phyloP scores from a whole-genome alignment of 2,888 invertebrate species.

The Cancer borealis region DNA sequence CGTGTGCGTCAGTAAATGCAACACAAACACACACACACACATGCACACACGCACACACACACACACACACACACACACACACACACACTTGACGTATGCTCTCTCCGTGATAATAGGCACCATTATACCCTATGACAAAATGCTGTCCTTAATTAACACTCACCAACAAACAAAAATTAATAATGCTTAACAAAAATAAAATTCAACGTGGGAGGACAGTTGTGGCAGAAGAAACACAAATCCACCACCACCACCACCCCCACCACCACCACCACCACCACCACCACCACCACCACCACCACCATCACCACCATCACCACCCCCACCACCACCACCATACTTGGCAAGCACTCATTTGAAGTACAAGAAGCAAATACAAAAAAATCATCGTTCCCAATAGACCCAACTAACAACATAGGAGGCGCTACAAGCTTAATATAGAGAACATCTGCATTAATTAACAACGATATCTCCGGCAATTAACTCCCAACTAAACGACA shows the following conservation, averaged over 20 bases:
- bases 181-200: background rate
- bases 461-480: background rate
- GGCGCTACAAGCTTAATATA: background rate
- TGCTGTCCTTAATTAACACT: background rate
- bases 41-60: background rate
- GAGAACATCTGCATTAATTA: background rate
- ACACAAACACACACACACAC: background rate
- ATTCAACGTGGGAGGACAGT: background rate
- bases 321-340: background rate
- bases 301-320: background rate
- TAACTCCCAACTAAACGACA: background rate
- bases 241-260: background rate
- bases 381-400: background rate
- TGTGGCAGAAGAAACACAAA: background rate
- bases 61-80: constrained; percentile 42
- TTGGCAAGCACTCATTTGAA: background rate
- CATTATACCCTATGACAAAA: background rate
- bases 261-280: no score
- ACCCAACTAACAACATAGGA: background rate
- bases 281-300: background rate
- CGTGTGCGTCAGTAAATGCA: background rate
- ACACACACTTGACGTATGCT: background rate
- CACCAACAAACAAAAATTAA: background rate
- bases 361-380: background rate
- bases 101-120: background rate